phyloP scores from a whole-genome alignment of 2,113 vertebrate genomes.

The Gymnogyps californianus region DNA sequence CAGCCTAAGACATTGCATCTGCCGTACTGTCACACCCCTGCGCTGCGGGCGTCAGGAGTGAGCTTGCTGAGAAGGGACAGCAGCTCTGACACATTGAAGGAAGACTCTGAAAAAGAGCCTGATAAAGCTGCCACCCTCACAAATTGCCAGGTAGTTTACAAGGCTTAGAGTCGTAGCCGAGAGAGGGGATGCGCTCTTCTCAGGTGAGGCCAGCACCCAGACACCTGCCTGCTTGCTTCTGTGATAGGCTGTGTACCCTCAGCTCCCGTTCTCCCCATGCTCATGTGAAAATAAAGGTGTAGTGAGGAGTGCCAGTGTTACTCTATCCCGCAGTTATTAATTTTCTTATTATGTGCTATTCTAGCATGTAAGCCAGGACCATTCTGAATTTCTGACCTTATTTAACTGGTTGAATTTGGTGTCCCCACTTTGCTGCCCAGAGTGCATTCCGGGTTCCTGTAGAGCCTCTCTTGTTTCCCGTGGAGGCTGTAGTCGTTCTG shows the following conservation, averaged over 20 bases:
- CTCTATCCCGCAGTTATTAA: background rate
- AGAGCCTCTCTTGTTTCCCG: background rate
- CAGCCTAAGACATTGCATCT: background rate
- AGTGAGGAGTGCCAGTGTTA: background rate
- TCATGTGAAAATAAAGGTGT: accelerated
- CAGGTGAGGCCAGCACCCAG: background rate
- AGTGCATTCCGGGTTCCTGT: background rate
- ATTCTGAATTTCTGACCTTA: background rate
- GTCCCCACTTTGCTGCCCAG: background rate
- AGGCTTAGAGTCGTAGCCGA: accelerated
- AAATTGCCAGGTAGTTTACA: background rate
- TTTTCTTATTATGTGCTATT: too few relatives aligned
- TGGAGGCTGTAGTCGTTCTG: background rate
- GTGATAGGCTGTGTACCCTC: background rate
- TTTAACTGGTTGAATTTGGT: background rate
- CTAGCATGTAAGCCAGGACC: background rate
- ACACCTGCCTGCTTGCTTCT: background rate
- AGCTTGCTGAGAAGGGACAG: background rate
- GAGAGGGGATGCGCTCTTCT: background rate
- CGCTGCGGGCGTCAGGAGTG: background rate
- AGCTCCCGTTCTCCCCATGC: background rate
- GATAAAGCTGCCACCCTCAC: accelerated
- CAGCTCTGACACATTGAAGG: background rate
- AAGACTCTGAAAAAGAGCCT: background rate
- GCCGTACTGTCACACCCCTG: background rate